Evolutionary conservation across 2,113 vertebrate genomes (phyloP).

Genomic region (Chloroceryle aenea): DNA sequence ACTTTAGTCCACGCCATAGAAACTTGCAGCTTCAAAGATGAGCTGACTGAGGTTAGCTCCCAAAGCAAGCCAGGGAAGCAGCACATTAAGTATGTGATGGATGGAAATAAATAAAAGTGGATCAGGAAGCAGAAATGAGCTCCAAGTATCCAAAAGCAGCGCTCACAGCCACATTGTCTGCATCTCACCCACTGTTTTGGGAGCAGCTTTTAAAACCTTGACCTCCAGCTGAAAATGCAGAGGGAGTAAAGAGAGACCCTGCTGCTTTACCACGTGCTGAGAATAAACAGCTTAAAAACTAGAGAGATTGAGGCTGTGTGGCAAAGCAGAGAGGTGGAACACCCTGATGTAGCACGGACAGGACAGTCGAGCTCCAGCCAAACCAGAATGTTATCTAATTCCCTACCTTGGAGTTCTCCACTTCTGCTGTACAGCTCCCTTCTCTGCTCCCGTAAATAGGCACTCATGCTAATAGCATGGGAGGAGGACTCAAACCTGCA

Average conservation of each 20-base stretch:
- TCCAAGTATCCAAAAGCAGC: background rate
- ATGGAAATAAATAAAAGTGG: background rate
- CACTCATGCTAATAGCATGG: slow-evolving; percentile 98
- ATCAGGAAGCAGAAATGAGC: background rate
- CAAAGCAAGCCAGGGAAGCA: background rate
- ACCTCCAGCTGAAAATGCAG: background rate
- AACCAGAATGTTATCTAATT: background rate
- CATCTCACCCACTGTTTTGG: background rate
- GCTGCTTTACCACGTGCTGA: rapidly evolving
- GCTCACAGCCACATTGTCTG: rapidly evolving
- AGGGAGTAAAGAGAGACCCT: background rate
- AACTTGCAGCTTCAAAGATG: background rate
- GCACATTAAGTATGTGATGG: rapidly evolving
- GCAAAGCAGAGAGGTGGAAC: background rate
- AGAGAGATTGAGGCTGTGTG: background rate
- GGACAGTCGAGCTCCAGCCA: background rate
- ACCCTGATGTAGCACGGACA: background rate
- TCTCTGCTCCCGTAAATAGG: slow-evolving; percentile 94
- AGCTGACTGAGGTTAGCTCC: background rate
- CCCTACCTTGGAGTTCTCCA: slow-evolving; percentile 95
- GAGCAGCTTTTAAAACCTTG: background rate
- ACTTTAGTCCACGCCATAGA: background rate
- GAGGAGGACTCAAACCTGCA: slow-evolving; percentile 95
- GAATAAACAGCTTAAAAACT: background rate
- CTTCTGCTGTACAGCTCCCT: slow-evolving; percentile 96